These are phyloP conservation scores for Tetragonula carbonaria DNA, from an alignment of 2,888 invertebrate species.

Conservation along the genomic window DNA sequence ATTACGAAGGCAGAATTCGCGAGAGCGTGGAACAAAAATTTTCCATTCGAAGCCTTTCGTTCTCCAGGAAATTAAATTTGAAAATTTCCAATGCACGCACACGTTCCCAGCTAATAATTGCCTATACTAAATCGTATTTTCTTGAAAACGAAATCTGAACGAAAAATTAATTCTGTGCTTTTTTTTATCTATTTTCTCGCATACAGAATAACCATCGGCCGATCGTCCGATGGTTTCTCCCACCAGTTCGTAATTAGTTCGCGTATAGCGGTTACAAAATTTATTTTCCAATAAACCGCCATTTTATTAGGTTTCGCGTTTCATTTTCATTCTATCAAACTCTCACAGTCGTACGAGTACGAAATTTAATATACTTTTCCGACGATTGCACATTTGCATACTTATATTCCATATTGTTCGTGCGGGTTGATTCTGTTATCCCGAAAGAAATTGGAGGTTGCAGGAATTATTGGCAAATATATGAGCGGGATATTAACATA, in stretches of 20 bases:
- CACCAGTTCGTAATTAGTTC: not conserved
- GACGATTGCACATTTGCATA: too few relatives aligned
- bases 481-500: not conserved
- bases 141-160: too few relatives aligned
- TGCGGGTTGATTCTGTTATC: not conserved
- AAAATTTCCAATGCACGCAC: not conserved
- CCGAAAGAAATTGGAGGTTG: not conserved
- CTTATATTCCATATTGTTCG: too few relatives aligned
- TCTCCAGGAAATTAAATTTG: not conserved
- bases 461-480: not conserved
- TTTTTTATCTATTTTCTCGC: too few relatives aligned
- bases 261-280: not conserved
- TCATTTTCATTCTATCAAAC: not conserved
- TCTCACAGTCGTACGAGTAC: not conserved
- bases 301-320: not conserved
- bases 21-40: too few relatives aligned
- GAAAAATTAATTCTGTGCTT: too few relatives aligned
- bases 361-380: not conserved
- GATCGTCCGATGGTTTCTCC: too few relatives aligned
- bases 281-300: not conserved
- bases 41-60: not conserved
- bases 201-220: too few relatives aligned
- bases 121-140: too few relatives aligned
- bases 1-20: too few relatives aligned
- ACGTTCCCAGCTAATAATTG: not conserved